Evolutionary conservation across 2,797 vertebrate species (phyloP).

Genomic region (Chrysocyon brachyurus): DNA sequence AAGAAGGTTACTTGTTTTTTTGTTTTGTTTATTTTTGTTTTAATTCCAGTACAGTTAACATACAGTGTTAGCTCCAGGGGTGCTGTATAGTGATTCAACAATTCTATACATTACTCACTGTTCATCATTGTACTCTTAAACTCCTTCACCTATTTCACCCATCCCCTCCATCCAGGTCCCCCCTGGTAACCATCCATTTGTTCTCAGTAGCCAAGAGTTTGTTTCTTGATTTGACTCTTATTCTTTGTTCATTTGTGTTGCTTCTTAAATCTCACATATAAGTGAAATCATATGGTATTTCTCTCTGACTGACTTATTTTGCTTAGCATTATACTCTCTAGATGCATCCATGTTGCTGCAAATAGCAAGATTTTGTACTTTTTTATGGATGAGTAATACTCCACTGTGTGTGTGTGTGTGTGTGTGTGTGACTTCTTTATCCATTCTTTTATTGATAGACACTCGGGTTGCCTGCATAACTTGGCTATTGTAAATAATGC

Average conservation of each 20-base stretch:
- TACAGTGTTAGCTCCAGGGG: neutral
- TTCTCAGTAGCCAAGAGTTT: neutral
- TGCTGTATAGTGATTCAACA: neutral
- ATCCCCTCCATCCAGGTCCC: neutral
- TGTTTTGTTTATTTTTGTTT: neutral
- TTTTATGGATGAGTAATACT: neutral
- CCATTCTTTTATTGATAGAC: neutral
- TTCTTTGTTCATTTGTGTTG: neutral
- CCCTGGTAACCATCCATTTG: neutral
- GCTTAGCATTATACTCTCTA: neutral
- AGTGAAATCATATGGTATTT: neutral
- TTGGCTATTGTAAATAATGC: neutral
- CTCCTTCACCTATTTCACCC: neutral
- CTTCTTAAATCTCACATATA: neutral
- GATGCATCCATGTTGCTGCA: neutral
- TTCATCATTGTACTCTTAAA: neutral
- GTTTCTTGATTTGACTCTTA: neutral
- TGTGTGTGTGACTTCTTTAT: neutral
- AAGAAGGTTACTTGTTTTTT: neutral
- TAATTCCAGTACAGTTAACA: neutral
- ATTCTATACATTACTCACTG: neutral
- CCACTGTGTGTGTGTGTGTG: neutral
- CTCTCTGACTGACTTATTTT: neutral
- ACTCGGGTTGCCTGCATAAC: neutral
- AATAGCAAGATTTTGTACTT: neutral